Evolutionary conservation across 2,113 vertebrate species (phyloP), one percentile per base, ranked within the genome.

Genomic region (Clarias magur): DNA sequence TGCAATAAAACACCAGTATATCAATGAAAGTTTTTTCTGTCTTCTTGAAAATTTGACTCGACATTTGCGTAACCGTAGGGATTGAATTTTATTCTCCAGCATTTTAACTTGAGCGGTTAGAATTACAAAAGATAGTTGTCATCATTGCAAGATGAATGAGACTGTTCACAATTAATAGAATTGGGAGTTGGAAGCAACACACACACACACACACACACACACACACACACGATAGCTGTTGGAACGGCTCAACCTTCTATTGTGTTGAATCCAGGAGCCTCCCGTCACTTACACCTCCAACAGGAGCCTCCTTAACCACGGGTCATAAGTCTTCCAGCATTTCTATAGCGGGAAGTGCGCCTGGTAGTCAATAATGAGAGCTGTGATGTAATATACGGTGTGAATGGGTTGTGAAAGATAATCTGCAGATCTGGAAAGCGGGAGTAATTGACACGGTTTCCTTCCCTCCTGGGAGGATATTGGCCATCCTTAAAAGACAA

Each of bases 281-380:
- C 88, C 85, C 86, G 56, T 73, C 27, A 23, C 67, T 84, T 83
- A 27, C 84, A 86, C 83, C 85, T 88, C 78, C 63, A 89, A 62
- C 87, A 73, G 85, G 76, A 88, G 68, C 86, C 87, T 88, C 78
- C 83, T 86, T 79, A 42, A n/a, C 78, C 85, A 68, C 65, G 82
- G 91, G 91, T 91, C 90, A 90, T 80, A 88, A 90, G 91, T 90
- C 91, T 86, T 82, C 59, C 67, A 76, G 42, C 59, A 87, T 89
- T 91, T 91, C 91, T 90, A 91, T 92, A 83, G 91, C 89, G 88
- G 91, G 91, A 92, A 91, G 84, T 88, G 81, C 82, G 89, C 86
- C 87, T 80, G 90, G 88, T 90, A 84, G 88, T 90, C 88, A 91
- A 90, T 91, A 90, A 90, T 85, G 88, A 89, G 59, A 67, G 48